A percentile compares a stretch with the other conserved stretches of the same genome.
Conservation (phyloP, 2,797 vertebrate genomes). For the Hippocampus kuda region DNA sequence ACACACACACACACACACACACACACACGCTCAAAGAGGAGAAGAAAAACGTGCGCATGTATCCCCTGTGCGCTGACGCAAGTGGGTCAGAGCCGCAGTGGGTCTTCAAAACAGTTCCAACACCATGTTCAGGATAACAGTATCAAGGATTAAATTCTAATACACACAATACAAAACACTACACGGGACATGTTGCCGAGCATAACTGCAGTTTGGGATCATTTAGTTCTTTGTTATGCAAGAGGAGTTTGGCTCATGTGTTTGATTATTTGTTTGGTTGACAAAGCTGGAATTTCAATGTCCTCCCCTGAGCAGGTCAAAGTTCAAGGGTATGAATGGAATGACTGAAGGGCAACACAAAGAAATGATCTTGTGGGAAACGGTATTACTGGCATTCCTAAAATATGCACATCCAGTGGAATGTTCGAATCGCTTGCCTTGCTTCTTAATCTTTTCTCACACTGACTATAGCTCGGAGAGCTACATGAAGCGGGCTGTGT, state of each 20-base stretch:
- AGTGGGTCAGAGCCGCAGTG: slow-evolving; percentile 67
- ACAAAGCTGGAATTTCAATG: slow-evolving; percentile 10
- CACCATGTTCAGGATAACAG: slow-evolving; percentile 49
- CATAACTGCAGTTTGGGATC: slow-evolving; percentile 13
- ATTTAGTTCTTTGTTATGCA: slow-evolving; percentile 4
- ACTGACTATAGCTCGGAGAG: slow-evolving; percentile 21
- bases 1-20: slow-evolving; percentile 16
- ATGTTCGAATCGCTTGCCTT: slow-evolving; percentile 1
- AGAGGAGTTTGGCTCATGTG: slow-evolving; percentile 1
- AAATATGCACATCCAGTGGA: slow-evolving; percentile 5
- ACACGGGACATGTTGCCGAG: slow-evolving; percentile 3
- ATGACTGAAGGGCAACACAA: slow-evolving; percentile 4
- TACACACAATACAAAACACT: slow-evolving; percentile 15
- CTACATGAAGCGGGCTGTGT: slow-evolving; percentile 34
- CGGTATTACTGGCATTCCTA: slow-evolving; percentile 12
- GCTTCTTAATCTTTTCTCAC: neutral
- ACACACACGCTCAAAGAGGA: slow-evolving; percentile 26
- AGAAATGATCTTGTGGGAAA: slow-evolving; percentile 27
- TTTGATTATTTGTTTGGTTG: slow-evolving; percentile 13
- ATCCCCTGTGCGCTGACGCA: slow-evolving; percentile 42
- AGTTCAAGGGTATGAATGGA: slow-evolving; percentile 22
- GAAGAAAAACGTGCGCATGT: slow-evolving; percentile 25
- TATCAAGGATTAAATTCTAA: slow-evolving; percentile 59
- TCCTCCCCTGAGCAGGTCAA: slow-evolving; percentile 26
- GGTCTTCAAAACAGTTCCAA: slow-evolving; percentile 54